Evolutionary conservation across 2,113 vertebrate species (phyloP).

Genomic region (Orthonyx spaldingii): DNA sequence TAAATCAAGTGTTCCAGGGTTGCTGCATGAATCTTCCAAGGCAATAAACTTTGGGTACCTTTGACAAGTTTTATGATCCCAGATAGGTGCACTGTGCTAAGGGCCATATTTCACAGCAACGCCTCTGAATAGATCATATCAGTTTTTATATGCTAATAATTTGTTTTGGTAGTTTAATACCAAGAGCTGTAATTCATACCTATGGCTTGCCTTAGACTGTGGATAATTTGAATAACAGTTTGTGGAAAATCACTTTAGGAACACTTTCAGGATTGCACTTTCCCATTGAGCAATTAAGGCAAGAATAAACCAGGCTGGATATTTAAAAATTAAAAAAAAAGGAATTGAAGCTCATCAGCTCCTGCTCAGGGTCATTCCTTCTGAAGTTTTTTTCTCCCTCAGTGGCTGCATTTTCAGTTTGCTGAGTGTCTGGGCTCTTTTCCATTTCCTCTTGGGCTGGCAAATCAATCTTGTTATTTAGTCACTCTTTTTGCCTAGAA

Average conservation of each 20-base stretch:
- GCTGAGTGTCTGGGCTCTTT: not conserved
- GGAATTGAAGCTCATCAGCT: not conserved
- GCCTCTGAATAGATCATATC: slow-evolving; percentile 39
- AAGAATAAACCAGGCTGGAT: not conserved
- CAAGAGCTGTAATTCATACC: slow-evolving; percentile 10
- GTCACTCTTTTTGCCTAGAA: not conserved
- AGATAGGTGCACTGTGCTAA: not conserved
- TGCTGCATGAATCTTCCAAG: slow-evolving; percentile 44
- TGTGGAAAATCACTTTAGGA: not conserved
- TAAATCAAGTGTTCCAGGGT: slow-evolving; percentile 35
- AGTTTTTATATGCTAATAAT: slow-evolving; percentile 54
- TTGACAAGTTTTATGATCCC: slow-evolving; percentile 51
- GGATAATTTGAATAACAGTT: slow-evolving; percentile 5
- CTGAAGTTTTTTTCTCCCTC: not conserved
- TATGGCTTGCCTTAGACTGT: not conserved
- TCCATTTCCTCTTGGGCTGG: not conserved
- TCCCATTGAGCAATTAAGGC: not conserved
- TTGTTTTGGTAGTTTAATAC: slow-evolving; percentile 50
- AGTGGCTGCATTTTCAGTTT: not conserved
- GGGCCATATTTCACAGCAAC: slow-evolving; percentile 35
- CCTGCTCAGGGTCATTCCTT: not conserved
- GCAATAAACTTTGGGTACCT: slow-evolving; percentile 51
- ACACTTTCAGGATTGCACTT: not conserved
- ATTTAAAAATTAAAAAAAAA: not conserved
- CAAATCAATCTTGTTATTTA: not conserved